These are phyloP conservation scores for Phylloscopus trochiloides DNA, from an alignment of 2,113 vertebrate species.

Conservation along the genomic window DNA sequence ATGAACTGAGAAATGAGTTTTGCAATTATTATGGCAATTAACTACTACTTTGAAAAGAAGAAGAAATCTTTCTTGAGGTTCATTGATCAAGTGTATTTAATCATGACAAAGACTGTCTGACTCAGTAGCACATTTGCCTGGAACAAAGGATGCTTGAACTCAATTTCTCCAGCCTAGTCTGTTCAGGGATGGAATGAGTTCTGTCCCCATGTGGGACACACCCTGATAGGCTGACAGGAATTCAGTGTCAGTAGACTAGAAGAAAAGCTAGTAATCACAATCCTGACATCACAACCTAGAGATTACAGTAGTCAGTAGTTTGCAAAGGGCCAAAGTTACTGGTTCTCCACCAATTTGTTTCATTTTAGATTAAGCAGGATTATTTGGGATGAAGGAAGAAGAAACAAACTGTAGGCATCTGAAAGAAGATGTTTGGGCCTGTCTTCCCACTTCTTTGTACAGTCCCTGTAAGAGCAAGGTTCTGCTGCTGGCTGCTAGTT, in stretches of 20 bases:
- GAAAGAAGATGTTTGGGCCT: neutral
- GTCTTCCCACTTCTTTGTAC: neutral
- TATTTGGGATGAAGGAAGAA: neutral
- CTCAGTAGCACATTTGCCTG: neutral
- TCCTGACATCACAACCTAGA: neutral
- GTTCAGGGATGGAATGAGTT: neutral
- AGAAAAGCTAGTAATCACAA: neutral
- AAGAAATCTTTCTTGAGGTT: neutral
- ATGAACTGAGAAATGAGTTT: neutral
- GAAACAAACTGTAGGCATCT: neutral
- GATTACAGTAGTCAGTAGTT: neutral
- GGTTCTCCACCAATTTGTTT: neutral
- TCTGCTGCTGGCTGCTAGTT: neutral
- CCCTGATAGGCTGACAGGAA: fast-evolving
- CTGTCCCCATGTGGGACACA: neutral
- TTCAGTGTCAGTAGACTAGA: neutral
- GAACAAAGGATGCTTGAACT: neutral
- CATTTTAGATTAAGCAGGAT: neutral
- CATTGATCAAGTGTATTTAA: neutral
- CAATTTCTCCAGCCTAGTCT: neutral
- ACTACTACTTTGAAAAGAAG: neutral
- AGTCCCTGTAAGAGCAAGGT: neutral
- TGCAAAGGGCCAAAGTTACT: neutral
- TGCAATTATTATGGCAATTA: neutral
- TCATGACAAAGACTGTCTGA: neutral